Percentiles rank a stretch among this genome's conserved stretches.
Conservation (phyloP, 2,113 vertebrate genomes). For the Pyxicephalus adspersus region DNA sequence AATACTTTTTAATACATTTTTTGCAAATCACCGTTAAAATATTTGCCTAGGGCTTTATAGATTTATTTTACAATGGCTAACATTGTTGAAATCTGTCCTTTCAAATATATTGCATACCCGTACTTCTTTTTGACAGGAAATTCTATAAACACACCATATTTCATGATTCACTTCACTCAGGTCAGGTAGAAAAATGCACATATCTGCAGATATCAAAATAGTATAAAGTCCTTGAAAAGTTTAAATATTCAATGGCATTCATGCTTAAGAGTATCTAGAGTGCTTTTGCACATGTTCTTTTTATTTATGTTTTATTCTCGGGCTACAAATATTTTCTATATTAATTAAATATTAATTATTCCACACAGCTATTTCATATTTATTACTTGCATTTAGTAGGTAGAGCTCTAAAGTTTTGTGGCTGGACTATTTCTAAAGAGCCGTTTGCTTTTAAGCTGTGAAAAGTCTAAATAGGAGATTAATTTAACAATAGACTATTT, state of each 20-base stretch:
- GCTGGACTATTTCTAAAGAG: too few species aligned
- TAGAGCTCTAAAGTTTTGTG: too few species aligned
- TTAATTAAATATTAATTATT: too few species aligned
- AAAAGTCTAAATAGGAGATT: too few species aligned
- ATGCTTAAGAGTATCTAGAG: too few species aligned
- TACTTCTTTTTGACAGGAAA: constrained; percentile 39
- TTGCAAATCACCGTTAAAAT: constrained; percentile 17
- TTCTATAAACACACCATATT: constrained; percentile 34
- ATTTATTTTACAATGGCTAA: constrained; percentile 45
- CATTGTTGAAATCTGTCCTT: constrained; percentile 11
- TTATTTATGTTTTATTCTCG: too few species aligned
- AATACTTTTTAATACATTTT: not conserved
- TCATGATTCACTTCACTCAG: constrained; percentile 53
- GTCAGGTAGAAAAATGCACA: constrained; percentile 14
- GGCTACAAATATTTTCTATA: too few species aligned
- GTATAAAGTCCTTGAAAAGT: constrained; percentile 40
- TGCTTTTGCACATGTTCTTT: too few species aligned
- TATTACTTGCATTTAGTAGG: too few species aligned
- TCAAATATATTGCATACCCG: constrained; percentile 35
- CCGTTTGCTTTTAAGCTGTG: too few species aligned
- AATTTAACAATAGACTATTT: too few species aligned
- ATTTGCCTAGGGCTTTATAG: constrained; percentile 26
- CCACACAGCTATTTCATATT: too few species aligned
- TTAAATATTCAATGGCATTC: not conserved
- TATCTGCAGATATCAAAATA: not conserved